A percentile compares a stretch with the other conserved stretches of the same genome.
These are phyloP conservation scores for Xenus cinereus DNA, from an alignment of 2,113 vertebrate species.

Conservation along the genomic window DNA sequence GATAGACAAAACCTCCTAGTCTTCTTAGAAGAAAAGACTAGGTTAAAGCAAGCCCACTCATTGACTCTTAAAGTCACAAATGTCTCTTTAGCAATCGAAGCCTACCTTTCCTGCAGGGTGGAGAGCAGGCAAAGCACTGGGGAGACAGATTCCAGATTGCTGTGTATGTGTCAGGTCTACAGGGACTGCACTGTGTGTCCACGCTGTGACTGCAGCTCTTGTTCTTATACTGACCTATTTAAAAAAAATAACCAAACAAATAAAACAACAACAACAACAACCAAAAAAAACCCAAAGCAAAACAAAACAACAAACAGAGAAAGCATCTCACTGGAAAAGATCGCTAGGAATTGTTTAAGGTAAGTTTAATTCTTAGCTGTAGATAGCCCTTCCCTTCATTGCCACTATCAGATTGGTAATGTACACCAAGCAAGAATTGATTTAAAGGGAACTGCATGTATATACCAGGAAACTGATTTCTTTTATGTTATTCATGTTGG, in stretches of 20 bases:
- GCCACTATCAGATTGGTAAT: neutral
- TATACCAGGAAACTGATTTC: neutral
- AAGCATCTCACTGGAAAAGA: neutral
- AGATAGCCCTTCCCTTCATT: neutral
- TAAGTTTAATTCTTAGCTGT: neutral
- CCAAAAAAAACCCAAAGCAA: neutral
- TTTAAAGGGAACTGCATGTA: neutral
- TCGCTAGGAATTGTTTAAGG: neutral
- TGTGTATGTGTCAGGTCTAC: conserved; percentile 42
- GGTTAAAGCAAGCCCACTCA: neutral
- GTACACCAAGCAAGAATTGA: neutral
- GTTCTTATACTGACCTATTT: conserved; percentile 5
- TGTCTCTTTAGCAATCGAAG: neutral
- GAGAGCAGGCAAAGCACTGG: conserved; percentile 59
- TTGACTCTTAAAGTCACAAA: neutral
- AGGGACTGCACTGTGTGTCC: conserved; percentile 53
- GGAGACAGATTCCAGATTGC: conserved; percentile 48
- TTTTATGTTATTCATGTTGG: neutral
- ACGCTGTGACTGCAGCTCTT: neutral
- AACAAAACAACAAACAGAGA: neutral
- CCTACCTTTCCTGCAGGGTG: conserved; percentile 55
- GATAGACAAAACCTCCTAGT: neutral
- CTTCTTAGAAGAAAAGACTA: neutral
- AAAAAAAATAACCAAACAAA: neutral
- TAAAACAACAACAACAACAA: neutral